Base-by-base conservation (phyloP, 2,797 vertebrate species). In the Schizothorax lantsangensis region DNA sequence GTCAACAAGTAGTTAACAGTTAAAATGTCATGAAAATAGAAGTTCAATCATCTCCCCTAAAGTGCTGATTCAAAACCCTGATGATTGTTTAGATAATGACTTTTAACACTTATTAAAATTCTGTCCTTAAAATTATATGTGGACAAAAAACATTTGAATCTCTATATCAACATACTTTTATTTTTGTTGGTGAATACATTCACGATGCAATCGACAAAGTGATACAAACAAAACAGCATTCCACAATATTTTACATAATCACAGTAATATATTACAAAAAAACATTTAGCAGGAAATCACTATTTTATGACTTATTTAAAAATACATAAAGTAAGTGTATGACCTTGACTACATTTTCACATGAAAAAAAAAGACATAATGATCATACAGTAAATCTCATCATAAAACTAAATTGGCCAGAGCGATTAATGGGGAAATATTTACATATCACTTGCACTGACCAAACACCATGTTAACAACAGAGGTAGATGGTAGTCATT, bases 181-280 rank as follows among this genome's bases (percentile, higher is more conserved):
- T 74, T 84, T 64, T 3, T 19, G 23, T 72, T 57, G 4, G 23
- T 59, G 49, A 83, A 73, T 15, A 33, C 17, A 83, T 33, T 14
- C 49, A 77, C 17, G 38, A 77, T 4, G 26, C 62, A 64, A 15
- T 6, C 2, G 6, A 64, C 62, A 30, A 64, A 66, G 40, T 47
- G 40, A 74, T 33, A 43, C 40, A 73, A 57, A 57, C 36, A 74
- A 74, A 62, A 23, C 10, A 15, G 71, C 82, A 66, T 64, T 75
- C 40, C 38, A 74, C 74, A 5, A 75, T 38, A 73, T 62, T 59
- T 36, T 3, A 23, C 49, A 23, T 38, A 77, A 23, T 38, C 36
- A 74, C 54, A 75, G 26, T 36, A 59, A 62, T 30, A 21, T 59
- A 69, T 49, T 6, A 64, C 23, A 4, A 59, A n/a, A 36, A 57